Base-by-base conservation (phyloP, 2,113 vertebrate species). In the Mus pahari region DNA sequence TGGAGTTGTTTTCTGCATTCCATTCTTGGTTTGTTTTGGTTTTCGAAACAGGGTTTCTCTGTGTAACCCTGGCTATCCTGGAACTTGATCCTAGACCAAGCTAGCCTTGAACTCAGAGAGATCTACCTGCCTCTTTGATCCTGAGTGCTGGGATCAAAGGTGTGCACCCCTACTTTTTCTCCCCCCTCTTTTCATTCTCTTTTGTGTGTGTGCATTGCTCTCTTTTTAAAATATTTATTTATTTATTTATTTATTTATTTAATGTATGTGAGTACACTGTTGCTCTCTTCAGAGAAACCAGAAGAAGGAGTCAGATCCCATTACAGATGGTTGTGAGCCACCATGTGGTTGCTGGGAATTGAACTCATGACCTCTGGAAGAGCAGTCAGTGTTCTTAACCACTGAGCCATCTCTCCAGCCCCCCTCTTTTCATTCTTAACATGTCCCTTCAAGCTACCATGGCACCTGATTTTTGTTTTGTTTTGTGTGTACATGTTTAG, bases 91-190 rank as follows among this genome's bases (percentile, higher is more conserved):
- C 22, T 55, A 81, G 78, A 55, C 77, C 31, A 53, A 19, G 77
- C 50, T 55, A 50, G 79, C 55, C 79, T 82, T 13, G 36, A 60
- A 82, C 55, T 60, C 79, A 83, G 55, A 83, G n/a, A 60, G 53
- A 60, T 62, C 7, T 3, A 2, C 55, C 55, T 83, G n/a, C 81
- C 13, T 83, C 81, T 48, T 48, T 83, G 55, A 33, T 81, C 78
- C 77, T 55, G 48, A 53, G 5, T 82, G 22, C 22, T 17, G 58
- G 39, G 39, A 82, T 39, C 2, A 60, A 82, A 82, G 36, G 36
- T 7, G 2, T 60, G 3, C 5, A 39, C 53, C 20, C 39, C 20
- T 0, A 2, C 36, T 19, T n/a, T 13, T 2, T 6, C 14, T 9
- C 9, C 19, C 19, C 66, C 39, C 22, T n/a, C 55, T 2, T 42